Conservation (phyloP, 2,888 invertebrate genomes). For the Pycnomerus fuliginosus region DNA sequence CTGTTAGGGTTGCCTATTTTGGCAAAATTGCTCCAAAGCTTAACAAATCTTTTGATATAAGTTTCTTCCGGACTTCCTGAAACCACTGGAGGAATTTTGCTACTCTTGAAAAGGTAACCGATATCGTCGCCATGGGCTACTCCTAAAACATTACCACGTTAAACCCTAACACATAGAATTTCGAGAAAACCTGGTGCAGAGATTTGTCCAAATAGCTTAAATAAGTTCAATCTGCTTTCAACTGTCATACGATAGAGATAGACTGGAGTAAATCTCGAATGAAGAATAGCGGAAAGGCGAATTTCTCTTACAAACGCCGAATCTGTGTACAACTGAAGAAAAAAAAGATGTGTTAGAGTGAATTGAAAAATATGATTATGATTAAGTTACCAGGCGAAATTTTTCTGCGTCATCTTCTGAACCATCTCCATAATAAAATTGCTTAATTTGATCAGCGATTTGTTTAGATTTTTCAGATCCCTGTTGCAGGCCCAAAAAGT, state of each 20-base stretch:
- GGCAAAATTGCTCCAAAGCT: constrained; percentile 42
- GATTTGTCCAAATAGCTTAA: constrained; percentile 19
- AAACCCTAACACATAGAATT: too few species aligned
- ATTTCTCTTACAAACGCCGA: constrained; percentile 28
- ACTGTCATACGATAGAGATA: constrained; percentile 33
- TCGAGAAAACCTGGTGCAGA: constrained; percentile 6
- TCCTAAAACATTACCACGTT: too few species aligned
- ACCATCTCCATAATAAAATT: constrained; percentile 1
- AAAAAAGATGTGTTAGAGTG: neutral
- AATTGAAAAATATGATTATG: neutral
- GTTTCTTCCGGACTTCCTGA: constrained; percentile 35
- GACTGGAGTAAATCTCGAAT: constrained; percentile 25
- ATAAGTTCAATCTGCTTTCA: constrained; percentile 30
- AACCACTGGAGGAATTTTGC: constrained; percentile 22
- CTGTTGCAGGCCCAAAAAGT: neutral
- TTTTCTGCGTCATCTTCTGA: neutral
- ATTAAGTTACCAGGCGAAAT: neutral
- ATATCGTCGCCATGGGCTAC: constrained; percentile 35
- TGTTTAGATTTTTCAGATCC: neutral
- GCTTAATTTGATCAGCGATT: constrained; percentile 4
- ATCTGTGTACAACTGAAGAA: constrained; percentile 32
- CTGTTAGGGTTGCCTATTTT: constrained; percentile 32
- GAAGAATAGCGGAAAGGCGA: constrained; percentile 21
- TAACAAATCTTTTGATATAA: constrained; percentile 31
- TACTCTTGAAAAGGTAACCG: constrained; percentile 34